Percentiles rank a stretch among this genome's conserved stretches.
These are phyloP conservation scores for Nymphalis c-album DNA, from an alignment of 2,888 invertebrate species.

Conservation along the genomic window DNA sequence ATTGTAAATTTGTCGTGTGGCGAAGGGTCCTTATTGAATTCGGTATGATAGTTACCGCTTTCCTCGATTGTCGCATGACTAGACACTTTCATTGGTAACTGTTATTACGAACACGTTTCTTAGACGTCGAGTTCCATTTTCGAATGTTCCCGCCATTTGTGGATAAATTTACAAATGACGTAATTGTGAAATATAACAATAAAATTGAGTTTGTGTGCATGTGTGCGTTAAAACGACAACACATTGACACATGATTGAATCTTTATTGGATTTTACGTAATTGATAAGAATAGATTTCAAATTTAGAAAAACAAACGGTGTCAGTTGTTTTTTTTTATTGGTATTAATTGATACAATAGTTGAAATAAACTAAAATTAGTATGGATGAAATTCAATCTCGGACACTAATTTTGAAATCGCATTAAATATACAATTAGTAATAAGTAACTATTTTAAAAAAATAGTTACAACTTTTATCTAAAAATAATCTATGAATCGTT, in stretches of 20 bases:
- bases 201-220: not conserved
- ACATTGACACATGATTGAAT: too few relatives aligned
- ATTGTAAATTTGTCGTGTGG: constrained; percentile 54
- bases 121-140: not conserved
- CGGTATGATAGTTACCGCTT: not conserved
- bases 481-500: too few relatives aligned
- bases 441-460: too few relatives aligned
- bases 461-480: too few relatives aligned
- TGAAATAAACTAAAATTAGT: not conserved
- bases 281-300: too few relatives aligned
- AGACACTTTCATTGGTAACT: constrained; percentile 2
- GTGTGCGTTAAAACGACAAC: not conserved
- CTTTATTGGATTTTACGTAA: too few relatives aligned
- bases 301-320: too few relatives aligned
- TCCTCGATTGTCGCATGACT: constrained; percentile 13
- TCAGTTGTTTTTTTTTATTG: too few relatives aligned
- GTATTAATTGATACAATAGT: not conserved
- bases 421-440: too few relatives aligned
- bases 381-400: too few relatives aligned
- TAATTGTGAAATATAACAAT: too few relatives aligned
- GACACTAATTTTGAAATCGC: too few relatives aligned
- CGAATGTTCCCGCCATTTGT: constrained; percentile 11
- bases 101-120: constrained; percentile 7
- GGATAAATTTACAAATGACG: not conserved
- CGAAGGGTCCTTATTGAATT: constrained; percentile 16